These are phyloP conservation scores for Charadrius vociferus DNA, from an alignment of 2,113 vertebrate species.

Conservation along the genomic window DNA sequence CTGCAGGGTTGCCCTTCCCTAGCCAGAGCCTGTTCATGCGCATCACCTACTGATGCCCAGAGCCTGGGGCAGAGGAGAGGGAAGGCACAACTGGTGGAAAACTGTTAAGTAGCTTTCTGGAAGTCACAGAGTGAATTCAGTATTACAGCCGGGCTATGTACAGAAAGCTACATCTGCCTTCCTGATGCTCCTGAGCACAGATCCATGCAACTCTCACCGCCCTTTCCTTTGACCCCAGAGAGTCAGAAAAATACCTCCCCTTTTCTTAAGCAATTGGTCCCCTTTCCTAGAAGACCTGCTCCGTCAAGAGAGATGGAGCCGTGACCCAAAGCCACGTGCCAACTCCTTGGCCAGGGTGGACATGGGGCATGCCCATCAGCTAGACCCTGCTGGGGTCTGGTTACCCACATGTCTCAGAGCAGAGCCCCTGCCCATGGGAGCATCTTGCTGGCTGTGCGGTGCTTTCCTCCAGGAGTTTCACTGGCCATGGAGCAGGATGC, in stretches of 20 bases:
- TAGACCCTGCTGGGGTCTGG: neutral
- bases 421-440: neutral
- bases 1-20: neutral
- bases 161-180: neutral
- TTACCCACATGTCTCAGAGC: neutral
- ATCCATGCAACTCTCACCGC: neutral
- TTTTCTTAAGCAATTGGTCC: neutral
- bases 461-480: neutral
- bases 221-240: neutral
- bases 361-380: neutral
- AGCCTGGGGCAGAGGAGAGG: neutral
- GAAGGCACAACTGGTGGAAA: neutral
- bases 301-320: neutral
- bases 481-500: neutral
- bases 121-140: neutral
- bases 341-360: neutral
- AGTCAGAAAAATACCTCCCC: neutral
- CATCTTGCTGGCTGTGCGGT: fast-evolving
- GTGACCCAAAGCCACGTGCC: fast-evolving
- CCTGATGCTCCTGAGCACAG: neutral
- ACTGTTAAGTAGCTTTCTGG: neutral
- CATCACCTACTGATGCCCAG: neutral
- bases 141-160: neutral
- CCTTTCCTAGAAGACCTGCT: neutral
- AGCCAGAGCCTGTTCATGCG: neutral